Base-by-base conservation (phyloP, 2,113 vertebrate genomes). In the Halcyon senegalensis region DNA sequence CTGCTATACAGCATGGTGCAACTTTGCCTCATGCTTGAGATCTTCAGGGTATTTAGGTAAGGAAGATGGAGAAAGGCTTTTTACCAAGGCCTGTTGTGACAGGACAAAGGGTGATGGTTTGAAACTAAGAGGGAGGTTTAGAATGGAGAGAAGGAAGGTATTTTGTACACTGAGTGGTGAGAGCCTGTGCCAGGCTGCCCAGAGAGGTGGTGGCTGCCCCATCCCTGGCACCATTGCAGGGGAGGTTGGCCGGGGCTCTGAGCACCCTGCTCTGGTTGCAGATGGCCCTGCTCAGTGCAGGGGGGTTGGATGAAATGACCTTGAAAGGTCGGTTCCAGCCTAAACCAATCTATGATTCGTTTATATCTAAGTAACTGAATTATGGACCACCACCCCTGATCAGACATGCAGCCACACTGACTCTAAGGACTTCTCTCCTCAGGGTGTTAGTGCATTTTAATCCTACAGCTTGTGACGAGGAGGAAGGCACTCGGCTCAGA, bases 231-330 rank as follows among this genome's bases (percentile, higher is more conserved):
- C 10, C 43, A 43, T 43, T 43, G 37, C 72, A 72, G 28, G 23
- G 5, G 27, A 46, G 15, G 6, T 4, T 3, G 1, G 25, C n/a
- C 4, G 16, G 27, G 35, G 15, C 9, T 90, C 58, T 41, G 21
- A 79, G 35, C 17, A 44, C 6, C 5, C 2, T 72, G 20, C 5
- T 31, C 7, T 35, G 6, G 41, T 9, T 41, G 9, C 66, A 53
- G 7, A 5, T 43, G 11, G 16, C 15, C 17, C 13, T 74, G 33
- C 5, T 28, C 2, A 3, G 4, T 20, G 33, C 19, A 28, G 13
- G 1, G 5, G 5, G 1, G 0, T n/a, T 60, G 21, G 16, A 74
- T 16, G 35, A 35, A 11, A 21, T 31, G 21, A 9, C 4, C 25
- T 93, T 44, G 59, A 19, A 76, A 75, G 7, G 37, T 66, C 4